A percentile compares a stretch with the other conserved stretches of the same genome.
Conservation (phyloP, 2,113 vertebrate species). For the Pyrgilauda ruficollis region DNA sequence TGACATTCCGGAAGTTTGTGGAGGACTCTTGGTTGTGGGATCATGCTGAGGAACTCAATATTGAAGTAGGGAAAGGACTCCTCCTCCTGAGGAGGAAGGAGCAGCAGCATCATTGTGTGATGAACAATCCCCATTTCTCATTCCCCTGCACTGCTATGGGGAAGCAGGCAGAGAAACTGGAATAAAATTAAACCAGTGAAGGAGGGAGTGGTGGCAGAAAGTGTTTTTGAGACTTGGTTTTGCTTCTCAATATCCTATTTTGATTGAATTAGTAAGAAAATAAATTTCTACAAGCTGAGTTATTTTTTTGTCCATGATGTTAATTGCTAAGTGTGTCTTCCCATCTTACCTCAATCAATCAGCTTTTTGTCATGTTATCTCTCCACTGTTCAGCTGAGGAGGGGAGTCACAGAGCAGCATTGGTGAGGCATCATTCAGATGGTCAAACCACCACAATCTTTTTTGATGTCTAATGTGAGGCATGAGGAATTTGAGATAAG, state of each 20-base stretch:
- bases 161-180: not conserved
- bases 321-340: not conserved
- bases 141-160: not conserved
- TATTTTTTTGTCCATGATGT: not conserved
- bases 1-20: not conserved
- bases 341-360: accelerated
- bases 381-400: not conserved
- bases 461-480: not conserved
- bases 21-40: not conserved
- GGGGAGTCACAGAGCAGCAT: not conserved
- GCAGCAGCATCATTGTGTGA: not conserved
- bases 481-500: not conserved
- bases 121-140: not conserved
- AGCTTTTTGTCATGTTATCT: not conserved
- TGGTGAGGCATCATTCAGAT: not conserved
- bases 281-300: not conserved
- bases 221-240: not conserved
- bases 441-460: not conserved
- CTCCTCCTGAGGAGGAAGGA: not conserved
- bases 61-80: not conserved
- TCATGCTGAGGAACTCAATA: not conserved
- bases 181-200: not conserved
- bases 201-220: not conserved
- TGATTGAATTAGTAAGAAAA: not conserved
- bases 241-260: not conserved